Conservation (phyloP, 2,113 vertebrate species). For the Elephas maximus region DNA sequence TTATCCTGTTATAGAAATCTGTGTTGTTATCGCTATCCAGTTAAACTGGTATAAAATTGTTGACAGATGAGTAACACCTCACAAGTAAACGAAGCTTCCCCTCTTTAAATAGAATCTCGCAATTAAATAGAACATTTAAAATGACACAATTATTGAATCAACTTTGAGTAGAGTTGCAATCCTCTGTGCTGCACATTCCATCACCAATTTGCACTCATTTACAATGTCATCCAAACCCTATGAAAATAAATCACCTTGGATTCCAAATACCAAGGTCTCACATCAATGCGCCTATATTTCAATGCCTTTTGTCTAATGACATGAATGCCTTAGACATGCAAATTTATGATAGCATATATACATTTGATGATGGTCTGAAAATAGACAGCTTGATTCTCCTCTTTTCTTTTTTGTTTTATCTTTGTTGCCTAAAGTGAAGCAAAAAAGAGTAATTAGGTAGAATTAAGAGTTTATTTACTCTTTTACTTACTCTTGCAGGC, state of each 20-base stretch:
- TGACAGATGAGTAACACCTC: neutral
- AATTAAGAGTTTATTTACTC: neutral
- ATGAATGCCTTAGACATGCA: conserved; percentile 57
- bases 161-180: neutral
- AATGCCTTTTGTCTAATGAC: conserved; percentile 61
- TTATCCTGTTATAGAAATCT: neutral
- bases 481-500: neutral
- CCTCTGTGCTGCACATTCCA: neutral
- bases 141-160: neutral
- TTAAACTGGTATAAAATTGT: neutral
- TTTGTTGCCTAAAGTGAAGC: neutral
- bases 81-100: neutral
- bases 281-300: conserved; percentile 35
- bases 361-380: conserved; percentile 52
- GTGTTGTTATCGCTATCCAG: neutral
- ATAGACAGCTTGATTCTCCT: neutral
- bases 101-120: neutral
- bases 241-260: conserved; percentile 59
- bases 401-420: neutral
- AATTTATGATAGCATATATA: conserved; percentile 14
- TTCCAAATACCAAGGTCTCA: conserved; percentile 47
- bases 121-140: conserved; percentile 22
- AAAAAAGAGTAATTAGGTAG: neutral
- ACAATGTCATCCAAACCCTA: neutral
- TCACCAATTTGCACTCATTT: conserved; percentile 7